Evolutionary conservation across 2,113 vertebrate genomes (phyloP).

Genomic region (Psittacus erithacus): DNA sequence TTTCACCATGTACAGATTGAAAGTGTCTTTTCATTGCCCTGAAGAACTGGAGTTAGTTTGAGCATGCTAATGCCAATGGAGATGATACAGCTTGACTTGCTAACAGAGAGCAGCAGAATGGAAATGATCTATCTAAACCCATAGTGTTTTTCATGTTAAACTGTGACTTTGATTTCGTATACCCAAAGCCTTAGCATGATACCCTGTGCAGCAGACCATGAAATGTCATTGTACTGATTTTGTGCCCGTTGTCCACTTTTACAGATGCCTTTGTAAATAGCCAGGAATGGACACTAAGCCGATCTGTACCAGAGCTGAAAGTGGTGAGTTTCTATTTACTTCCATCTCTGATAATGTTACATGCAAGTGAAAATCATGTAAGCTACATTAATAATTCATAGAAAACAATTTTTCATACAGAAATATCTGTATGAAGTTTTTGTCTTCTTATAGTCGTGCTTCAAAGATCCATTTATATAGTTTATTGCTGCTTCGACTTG

Average conservation of each 20-base stretch:
- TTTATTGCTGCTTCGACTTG: neutral
- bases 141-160: accelerated
- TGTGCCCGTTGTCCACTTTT: constrained; percentile 60
- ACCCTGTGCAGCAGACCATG: neutral
- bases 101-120: neutral
- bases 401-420: neutral
- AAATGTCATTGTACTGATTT: neutral
- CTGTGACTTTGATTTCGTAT: neutral
- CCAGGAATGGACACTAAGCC: constrained; percentile 98
- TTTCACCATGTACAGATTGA: accelerated
- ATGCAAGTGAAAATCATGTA: neutral
- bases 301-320: constrained; percentile 95
- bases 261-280: constrained; percentile 99
- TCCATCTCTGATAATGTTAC: neutral
- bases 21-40: neutral
- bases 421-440: neutral
- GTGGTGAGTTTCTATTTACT: constrained; percentile 85
- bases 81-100: neutral
- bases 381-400: accelerated
- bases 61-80: neutral
- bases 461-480: neutral
- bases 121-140: accelerated
- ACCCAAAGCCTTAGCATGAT: neutral
- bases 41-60: neutral
- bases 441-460: neutral